Evolutionary conservation across 1,140 invertebrate species (phyloP).

Genomic region (Periplaneta americana): DNA sequence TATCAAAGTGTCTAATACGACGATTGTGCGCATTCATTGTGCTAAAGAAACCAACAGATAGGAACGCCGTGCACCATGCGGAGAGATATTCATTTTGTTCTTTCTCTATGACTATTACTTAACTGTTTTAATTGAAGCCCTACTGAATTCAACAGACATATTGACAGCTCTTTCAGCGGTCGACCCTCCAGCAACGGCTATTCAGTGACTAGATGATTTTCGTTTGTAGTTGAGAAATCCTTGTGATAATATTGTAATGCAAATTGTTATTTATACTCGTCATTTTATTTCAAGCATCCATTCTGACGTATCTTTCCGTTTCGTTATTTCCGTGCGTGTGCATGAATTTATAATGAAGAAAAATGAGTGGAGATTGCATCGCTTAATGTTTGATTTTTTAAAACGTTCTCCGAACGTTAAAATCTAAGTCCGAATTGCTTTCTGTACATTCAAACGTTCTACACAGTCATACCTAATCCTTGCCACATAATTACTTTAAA

Average conservation of each 20-base stretch:
- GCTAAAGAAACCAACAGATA: neutral
- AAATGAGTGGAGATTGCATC: no score
- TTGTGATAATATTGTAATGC: neutral
- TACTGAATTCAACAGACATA: neutral
- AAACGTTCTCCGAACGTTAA: no score
- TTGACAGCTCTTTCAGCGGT: neutral
- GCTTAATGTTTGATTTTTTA: no score
- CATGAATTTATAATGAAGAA: neutral
- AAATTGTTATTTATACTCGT: neutral
- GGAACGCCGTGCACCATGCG: neutral
- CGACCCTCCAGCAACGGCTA: neutral
- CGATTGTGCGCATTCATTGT: neutral
- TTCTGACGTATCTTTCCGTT: neutral
- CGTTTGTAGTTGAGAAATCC: neutral
- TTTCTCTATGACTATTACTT: neutral
- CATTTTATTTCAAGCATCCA: neutral
- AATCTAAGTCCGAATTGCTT: no score
- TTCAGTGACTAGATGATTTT: neutral
- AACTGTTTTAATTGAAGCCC: neutral
- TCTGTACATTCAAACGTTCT: no score
- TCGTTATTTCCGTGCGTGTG: neutral
- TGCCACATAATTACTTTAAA: no score
- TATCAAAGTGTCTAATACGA: neutral
- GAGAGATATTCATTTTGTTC: neutral
- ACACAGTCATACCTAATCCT: no score